These are phyloP conservation scores for Periophthalmus magnuspinnatus DNA, from an alignment of 2,797 vertebrate genomes.

Conservation along the genomic window DNA sequence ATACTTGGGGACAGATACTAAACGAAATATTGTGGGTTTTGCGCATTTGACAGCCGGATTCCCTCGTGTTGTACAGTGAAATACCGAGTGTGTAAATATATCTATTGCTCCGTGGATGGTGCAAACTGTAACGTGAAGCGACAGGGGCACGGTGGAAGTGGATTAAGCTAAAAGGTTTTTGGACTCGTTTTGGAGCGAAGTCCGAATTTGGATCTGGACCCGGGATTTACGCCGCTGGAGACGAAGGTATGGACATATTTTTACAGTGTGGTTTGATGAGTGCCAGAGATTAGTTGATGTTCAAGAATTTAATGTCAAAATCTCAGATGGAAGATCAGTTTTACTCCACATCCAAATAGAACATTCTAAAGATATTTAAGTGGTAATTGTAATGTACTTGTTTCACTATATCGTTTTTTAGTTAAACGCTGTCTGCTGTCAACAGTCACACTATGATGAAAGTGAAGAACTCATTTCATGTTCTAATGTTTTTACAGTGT, in stretches of 20 bases:
- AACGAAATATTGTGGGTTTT: not conserved
- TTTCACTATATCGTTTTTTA: too few relatives aligned
- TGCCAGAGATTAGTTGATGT: constrained; percentile 2
- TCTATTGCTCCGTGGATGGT: not conserved
- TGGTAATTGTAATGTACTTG: too few relatives aligned
- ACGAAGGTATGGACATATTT: constrained; percentile 39
- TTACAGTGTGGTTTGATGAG: constrained; percentile 9
- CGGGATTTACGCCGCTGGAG: constrained; percentile 34
- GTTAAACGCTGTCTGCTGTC: too few relatives aligned
- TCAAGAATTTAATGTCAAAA: too few relatives aligned
- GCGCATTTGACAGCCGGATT: constrained; percentile 6
- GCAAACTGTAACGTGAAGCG: not conserved
- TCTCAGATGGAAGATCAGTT: too few relatives aligned
- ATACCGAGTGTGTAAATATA: not conserved
- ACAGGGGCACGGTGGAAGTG: constrained; percentile 29
- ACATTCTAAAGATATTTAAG: too few relatives aligned
- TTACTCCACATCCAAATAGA: too few relatives aligned
- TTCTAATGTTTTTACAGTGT: too few relatives aligned
- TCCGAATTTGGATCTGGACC: constrained; percentile 12
- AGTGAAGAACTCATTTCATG: too few relatives aligned
- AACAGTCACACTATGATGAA: too few relatives aligned
- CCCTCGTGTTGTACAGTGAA: not conserved
- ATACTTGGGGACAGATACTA: constrained; percentile 12
- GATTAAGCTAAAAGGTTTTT: constrained; percentile 40
- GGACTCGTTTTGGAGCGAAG: constrained; percentile 13